Evolutionary conservation across 1,140 invertebrate genomes (phyloP), one percentile per base, ranked within the genome.

Genomic region (Hyphantria cunea): DNA sequence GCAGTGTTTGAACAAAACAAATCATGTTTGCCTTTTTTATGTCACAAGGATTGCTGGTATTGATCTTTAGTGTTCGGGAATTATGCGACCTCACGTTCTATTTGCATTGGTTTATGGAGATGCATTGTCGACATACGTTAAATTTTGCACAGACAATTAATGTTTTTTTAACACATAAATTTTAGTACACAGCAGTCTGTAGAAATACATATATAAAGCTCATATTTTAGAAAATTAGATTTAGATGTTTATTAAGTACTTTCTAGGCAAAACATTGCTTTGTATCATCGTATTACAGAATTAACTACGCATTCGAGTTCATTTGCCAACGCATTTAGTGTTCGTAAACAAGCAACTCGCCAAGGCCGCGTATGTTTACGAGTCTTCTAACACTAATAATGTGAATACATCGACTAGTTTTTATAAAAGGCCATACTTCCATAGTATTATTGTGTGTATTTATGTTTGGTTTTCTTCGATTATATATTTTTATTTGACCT

Each of bases 1-100:
- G 78, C 78, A 73, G 56, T 84, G 78, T 89, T 86, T 89, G 84
- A 70, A 74, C 66, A 64, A 72, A 83, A 84, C 81, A 88, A 84
- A 86, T 86, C 69, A 68, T 85, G 78, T 88, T 88, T 86, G 76
- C 74, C 73, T 77, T 76, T 50, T 82, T 80, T 78, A 75, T 80
- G 80, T 74, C 70, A 75, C 72, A 67, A 70, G 67, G 69, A 78
- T 79, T 68, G 72, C 66, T 73, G 66, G 76, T 70, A 74, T 64
- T 73, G 78, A 80, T 82, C 75, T 70, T 70, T 69, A 72, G 64
- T 60, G 53, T 66, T 70, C 56, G 68, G 39, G 72, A 66, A 60
- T 60, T 66, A 75, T 76, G 74, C 74, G 56, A 76, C 76, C 76
- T 84, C 84, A 89, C 82, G 84, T 86, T 75, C 66, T 80, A 72